These are phyloP conservation scores for Myotis daubentonii DNA, from an alignment of 2,797 vertebrate species.

Conservation along the genomic window DNA sequence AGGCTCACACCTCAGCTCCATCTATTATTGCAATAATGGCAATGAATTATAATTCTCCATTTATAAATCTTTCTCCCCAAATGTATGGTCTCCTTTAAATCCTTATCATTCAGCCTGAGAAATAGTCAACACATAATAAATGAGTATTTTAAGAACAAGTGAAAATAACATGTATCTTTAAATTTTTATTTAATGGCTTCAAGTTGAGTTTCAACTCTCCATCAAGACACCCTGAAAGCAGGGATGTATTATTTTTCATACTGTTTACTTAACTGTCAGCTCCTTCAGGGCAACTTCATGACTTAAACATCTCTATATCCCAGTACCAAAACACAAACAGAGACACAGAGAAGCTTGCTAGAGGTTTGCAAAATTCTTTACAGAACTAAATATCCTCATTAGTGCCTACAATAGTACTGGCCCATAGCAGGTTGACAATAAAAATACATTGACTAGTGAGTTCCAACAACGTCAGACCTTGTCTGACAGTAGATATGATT, in stretches of 20 bases:
- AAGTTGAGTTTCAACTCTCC: conserved; percentile 57
- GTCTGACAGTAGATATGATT: conserved; percentile 8
- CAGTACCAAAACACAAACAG: conserved; percentile 24
- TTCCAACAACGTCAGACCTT: conserved; percentile 40
- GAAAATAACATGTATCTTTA: conserved; percentile 27
- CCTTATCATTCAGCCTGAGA: background rate
- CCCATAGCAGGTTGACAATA: background rate
- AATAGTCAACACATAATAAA: conserved; percentile 41
- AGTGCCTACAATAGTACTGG: background rate
- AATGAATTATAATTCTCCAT: conserved; percentile 53
- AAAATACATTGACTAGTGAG: conserved; percentile 19
- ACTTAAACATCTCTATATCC: conserved; percentile 45
- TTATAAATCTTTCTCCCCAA: conserved; percentile 30
- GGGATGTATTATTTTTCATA: conserved; percentile 28
- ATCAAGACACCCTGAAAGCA: conserved; percentile 14
- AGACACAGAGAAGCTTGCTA: conserved; percentile 19
- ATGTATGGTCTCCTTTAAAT: conserved; percentile 40
- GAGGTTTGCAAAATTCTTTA: conserved; percentile 48
- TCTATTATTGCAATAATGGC: background rate
- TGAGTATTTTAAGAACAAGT: background rate
- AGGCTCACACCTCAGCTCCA: conserved; percentile 30
- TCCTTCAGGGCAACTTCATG: conserved; percentile 21
- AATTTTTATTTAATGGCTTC: conserved; percentile 51
- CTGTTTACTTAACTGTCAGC: conserved; percentile 42
- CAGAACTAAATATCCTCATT: conserved; percentile 23